A percentile compares a stretch with the other conserved stretches of the same genome.
Evolutionary conservation across 2,113 vertebrate species (phyloP).

Genomic region (Pampusana beccarii): DNA sequence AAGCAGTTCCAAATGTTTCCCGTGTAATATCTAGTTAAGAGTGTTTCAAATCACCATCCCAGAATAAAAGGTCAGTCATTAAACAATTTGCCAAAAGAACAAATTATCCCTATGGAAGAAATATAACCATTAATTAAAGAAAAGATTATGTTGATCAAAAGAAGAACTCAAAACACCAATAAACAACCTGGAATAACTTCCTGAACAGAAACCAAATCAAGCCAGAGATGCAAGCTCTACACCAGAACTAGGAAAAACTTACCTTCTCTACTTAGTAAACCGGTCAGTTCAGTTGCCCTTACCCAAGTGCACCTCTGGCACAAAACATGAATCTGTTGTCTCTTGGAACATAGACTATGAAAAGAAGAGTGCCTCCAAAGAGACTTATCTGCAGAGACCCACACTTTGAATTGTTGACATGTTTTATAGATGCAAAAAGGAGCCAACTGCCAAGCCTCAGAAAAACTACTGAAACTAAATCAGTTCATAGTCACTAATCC

Average conservation of each 20-base stretch:
- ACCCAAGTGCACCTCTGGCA: neutral
- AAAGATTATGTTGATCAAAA: constrained; percentile 29
- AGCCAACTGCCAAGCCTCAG: neutral
- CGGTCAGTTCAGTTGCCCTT: neutral
- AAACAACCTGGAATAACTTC: constrained; percentile 22
- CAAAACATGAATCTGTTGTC: neutral
- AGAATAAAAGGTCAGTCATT: neutral
- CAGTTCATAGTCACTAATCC: neutral
- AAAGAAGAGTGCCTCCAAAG: neutral
- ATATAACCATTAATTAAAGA: constrained; percentile 15
- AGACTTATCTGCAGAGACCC: neutral
- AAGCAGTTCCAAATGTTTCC: constrained; percentile 9
- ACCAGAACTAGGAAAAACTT: neutral
- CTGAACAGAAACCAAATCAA: neutral
- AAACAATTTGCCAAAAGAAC: constrained; percentile 32
- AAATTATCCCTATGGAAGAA: constrained; percentile 15
- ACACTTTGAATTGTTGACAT: neutral
- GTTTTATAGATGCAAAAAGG: neutral
- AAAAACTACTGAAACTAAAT: neutral
- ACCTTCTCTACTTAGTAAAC: neutral
- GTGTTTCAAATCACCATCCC: neutral
- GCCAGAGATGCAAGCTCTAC: neutral
- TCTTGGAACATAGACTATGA: neutral
- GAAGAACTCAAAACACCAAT: neutral
- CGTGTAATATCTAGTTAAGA: neutral